phyloP scores from a whole-genome alignment of 2,888 invertebrate species.

The Boloria selene region DNA sequence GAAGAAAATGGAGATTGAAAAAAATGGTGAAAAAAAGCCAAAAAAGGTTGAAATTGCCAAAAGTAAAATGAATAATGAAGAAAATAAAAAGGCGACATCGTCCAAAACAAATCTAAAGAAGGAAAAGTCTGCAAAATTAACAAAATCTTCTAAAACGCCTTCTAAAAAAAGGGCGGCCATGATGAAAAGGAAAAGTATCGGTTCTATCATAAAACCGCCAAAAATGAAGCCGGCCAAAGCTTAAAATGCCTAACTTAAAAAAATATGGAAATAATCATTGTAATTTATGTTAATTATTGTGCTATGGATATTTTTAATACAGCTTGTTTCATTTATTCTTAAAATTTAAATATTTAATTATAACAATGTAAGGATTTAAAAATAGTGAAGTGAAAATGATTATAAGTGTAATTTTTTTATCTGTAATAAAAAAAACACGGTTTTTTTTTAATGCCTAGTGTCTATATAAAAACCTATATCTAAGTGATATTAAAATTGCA shows the following conservation, averaged over 20 bases:
- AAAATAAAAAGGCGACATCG: constrained; percentile 18
- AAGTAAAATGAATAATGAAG: constrained; percentile 14
- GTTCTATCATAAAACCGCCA: constrained; percentile 68
- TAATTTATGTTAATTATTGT: background rate
- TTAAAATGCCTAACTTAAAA: background rate
- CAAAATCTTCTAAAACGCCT: constrained; percentile 48
- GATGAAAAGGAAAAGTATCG: constrained; percentile 67
- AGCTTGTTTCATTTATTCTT: no score
- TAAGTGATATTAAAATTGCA: no score
- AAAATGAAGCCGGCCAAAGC: constrained; percentile 65
- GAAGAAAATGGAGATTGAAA: constrained; percentile 32
- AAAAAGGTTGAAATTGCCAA: constrained; percentile 30
- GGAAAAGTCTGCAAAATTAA: constrained; percentile 33
- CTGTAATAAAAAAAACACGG: no score
- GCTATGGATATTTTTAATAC: background rate
- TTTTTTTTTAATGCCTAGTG: no score
- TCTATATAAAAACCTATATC: no score
- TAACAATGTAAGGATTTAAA: no score
- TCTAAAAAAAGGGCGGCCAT: constrained; percentile 54
- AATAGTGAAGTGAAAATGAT: no score
- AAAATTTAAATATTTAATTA: no score
- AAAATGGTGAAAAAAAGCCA: constrained; percentile 33
- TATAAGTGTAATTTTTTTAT: no score
- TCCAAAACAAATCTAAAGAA: constrained; percentile 28
- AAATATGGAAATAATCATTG: background rate